These are phyloP conservation scores for Cheilosia pagana DNA, from an alignment of 2,888 invertebrate species.

Conservation along the genomic window DNA sequence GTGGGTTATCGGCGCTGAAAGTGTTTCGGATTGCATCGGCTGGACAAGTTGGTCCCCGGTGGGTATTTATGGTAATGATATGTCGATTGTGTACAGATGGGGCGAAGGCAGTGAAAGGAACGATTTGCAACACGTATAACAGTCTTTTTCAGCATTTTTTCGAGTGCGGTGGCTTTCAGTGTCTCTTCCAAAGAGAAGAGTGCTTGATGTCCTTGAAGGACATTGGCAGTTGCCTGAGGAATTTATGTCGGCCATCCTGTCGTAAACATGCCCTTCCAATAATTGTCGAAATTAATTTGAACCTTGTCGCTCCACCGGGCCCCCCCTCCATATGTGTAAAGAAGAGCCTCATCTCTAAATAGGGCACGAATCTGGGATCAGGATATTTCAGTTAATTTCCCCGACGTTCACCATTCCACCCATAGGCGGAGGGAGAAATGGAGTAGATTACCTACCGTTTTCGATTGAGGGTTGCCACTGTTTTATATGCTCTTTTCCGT, in stretches of 20 bases:
- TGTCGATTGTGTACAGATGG: not conserved
- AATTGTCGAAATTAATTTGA: slow-evolving; percentile 69
- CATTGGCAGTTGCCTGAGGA: too few relatives aligned
- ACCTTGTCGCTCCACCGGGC: slow-evolving; percentile 3
- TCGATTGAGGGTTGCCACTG: slow-evolving; percentile 51
- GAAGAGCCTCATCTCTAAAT: slow-evolving; percentile 1
- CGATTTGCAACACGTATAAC: too few relatives aligned
- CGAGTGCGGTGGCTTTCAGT: too few relatives aligned
- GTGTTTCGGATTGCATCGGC: slow-evolving; percentile 32
- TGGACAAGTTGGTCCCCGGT: slow-evolving; percentile 2
- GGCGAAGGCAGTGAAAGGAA: too few relatives aligned
- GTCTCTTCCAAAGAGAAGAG: too few relatives aligned
- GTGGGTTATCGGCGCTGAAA: slow-evolving; percentile 5
- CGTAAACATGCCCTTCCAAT: slow-evolving; percentile 54
- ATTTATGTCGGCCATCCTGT: slow-evolving; percentile 22
- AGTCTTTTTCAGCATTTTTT: too few relatives aligned
- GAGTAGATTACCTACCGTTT: slow-evolving; percentile 68
- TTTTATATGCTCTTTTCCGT: slow-evolving; percentile 8
- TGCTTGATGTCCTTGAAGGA: too few relatives aligned
- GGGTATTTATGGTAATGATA: slow-evolving; percentile 29
- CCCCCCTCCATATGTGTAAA: slow-evolving; percentile 22
- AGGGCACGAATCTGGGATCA: slow-evolving; percentile 54
- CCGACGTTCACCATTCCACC: slow-evolving; percentile 9
- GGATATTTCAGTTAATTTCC: slow-evolving; percentile 56
- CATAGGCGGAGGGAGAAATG: not conserved